phyloP scores from a whole-genome alignment of 2,888 invertebrate species.

The Tolmerus cingulatus region DNA sequence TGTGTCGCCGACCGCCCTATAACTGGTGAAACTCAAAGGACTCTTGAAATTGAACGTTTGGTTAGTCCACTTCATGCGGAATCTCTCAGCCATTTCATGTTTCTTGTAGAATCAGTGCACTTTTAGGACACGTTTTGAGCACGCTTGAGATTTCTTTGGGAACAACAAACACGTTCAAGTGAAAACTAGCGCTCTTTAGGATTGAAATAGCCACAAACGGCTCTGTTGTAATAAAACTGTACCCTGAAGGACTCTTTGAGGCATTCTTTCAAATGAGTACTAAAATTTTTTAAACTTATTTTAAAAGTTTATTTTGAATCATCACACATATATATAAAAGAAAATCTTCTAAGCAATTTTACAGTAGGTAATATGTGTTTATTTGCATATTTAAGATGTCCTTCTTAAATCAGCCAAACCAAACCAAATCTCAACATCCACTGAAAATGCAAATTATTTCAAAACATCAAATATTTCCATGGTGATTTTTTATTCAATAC shows the following conservation, averaged over 20 bases:
- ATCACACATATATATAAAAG: too few species aligned
- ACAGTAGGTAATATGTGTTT: too few species aligned
- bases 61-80: background rate
- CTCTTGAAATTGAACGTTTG: background rate
- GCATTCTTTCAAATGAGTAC: too few species aligned
- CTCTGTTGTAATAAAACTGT: background rate
- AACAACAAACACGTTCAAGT: background rate
- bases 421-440: too few species aligned
- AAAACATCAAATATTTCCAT: too few species aligned
- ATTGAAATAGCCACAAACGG: background rate
- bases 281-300: too few species aligned
- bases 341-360: too few species aligned
- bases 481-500: too few species aligned
- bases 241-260: background rate
- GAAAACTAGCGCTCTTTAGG: background rate
- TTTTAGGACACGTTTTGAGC: background rate
- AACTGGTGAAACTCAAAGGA: background rate
- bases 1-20: background rate
- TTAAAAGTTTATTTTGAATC: too few species aligned
- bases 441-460: too few species aligned
- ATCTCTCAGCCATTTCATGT: background rate
- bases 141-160: background rate
- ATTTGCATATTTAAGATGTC: too few species aligned
- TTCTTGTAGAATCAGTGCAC: background rate
- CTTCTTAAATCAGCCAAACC: too few species aligned